Percentiles rank a stretch among this genome's conserved stretches.
These are phyloP conservation scores for Imbricaverruca yamaguchii DNA, from an alignment of 2,888 invertebrate species.

Conservation along the genomic window DNA sequence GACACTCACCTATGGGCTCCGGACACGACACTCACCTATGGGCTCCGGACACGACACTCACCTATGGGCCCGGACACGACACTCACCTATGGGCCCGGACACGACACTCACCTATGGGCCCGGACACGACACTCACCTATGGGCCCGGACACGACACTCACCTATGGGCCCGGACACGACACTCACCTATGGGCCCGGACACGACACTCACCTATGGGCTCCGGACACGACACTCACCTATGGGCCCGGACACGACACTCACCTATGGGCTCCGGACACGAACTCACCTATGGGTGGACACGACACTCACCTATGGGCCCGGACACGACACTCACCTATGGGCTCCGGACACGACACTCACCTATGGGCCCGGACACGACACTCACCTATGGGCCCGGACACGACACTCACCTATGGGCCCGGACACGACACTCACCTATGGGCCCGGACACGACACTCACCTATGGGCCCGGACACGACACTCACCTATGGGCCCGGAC, in stretches of 20 bases:
- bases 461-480: slow-evolving; percentile 53
- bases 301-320: slow-evolving; percentile 58
- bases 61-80: slow-evolving; percentile 53
- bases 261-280: slow-evolving; percentile 67
- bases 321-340: slow-evolving; percentile 55
- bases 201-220: slow-evolving; percentile 58
- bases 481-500: slow-evolving; percentile 58
- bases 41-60: slow-evolving; percentile 45
- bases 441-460: slow-evolving; percentile 46
- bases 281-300: no score
- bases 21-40: slow-evolving; percentile 55
- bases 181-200: slow-evolving; percentile 58
- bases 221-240: slow-evolving; percentile 53
- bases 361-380: slow-evolving; percentile 53
- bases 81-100: slow-evolving; percentile 58
- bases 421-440: slow-evolving; percentile 55
- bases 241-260: slow-evolving; percentile 44
- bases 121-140: slow-evolving; percentile 55
- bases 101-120: slow-evolving; percentile 58
- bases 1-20: slow-evolving; percentile 58
- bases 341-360: slow-evolving; percentile 45
- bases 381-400: slow-evolving; percentile 58
- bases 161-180: slow-evolving; percentile 53
- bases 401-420: slow-evolving; percentile 58
- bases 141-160: slow-evolving; percentile 46